These are phyloP conservation scores for Accipiter cooperii DNA, from an alignment of 2,113 vertebrate genomes.

Conservation along the genomic window DNA sequence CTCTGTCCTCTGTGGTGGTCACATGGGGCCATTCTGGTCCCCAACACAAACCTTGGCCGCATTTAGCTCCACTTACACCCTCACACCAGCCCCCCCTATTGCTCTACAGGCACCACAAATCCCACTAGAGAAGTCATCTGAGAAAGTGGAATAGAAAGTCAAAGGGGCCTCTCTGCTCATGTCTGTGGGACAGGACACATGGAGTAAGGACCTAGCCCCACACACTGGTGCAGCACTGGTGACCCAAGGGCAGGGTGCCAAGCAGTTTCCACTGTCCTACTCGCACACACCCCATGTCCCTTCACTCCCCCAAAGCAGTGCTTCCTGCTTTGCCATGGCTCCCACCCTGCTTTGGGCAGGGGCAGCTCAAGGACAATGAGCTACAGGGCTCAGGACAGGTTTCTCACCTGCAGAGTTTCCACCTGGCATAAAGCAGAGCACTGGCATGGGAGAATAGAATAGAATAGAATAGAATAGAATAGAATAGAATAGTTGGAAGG, in stretches of 20 bases:
- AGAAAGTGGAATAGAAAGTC: background rate
- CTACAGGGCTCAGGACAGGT: background rate
- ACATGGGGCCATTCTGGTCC: background rate
- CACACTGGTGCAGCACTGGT: background rate
- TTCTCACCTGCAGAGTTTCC: background rate
- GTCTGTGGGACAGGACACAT: background rate
- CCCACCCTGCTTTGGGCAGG: background rate
- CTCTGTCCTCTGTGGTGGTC: background rate
- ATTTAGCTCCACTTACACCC: background rate
- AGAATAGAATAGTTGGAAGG: background rate
- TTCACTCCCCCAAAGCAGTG: background rate
- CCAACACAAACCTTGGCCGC: rapidly evolving
- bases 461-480: too few species aligned
- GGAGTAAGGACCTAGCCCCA: background rate
- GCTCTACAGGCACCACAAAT: background rate
- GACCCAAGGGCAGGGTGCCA: background rate
- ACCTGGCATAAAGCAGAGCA: background rate
- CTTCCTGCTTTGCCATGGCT: background rate
- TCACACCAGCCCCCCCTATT: background rate
- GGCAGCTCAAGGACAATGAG: background rate
- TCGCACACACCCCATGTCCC: rapidly evolving
- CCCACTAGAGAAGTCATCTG: background rate
- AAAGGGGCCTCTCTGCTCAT: background rate
- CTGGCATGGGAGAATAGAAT: background rate
- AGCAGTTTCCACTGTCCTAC: background rate